These are phyloP conservation scores for Zosterops borbonicus DNA, from an alignment of 2,113 vertebrate species.

Conservation along the genomic window DNA sequence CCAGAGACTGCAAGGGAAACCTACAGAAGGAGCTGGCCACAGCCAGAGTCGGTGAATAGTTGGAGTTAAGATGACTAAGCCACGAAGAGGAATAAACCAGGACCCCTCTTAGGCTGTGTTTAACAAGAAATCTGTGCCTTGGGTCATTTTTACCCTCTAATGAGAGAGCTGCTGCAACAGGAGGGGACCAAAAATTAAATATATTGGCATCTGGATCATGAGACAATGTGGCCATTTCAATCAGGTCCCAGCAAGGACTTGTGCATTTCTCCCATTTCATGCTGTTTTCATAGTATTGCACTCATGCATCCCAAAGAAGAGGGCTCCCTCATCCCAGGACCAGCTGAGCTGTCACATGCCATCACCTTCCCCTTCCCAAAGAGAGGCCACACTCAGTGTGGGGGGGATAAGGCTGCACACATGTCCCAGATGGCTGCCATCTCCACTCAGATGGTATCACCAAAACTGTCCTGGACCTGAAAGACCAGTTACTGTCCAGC, in stretches of 20 bases:
- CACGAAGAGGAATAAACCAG: background rate
- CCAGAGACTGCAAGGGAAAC: background rate
- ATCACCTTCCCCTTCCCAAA: background rate
- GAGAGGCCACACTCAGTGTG: fast-evolving
- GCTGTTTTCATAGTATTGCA: background rate
- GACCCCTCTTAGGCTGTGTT: background rate
- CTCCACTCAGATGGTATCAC: background rate
- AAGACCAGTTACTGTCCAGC: background rate
- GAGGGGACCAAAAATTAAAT: background rate
- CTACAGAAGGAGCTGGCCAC: background rate
- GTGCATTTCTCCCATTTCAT: background rate
- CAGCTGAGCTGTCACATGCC: background rate
- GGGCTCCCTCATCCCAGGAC: background rate
- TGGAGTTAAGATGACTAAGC: background rate
- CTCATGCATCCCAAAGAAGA: background rate
- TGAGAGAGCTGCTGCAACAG: background rate
- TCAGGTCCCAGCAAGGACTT: background rate
- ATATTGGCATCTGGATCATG: fast-evolving
- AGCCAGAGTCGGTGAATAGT: background rate
- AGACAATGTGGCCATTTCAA: background rate
- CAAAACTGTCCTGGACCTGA: background rate
- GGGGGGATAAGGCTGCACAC: background rate
- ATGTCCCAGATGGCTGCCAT: background rate
- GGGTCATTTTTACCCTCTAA: background rate
- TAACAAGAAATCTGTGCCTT: background rate